Percentiles rank a stretch among this genome's conserved stretches.
phyloP scores from a whole-genome alignment of 2,113 vertebrate species.

The Pachypanchax playfairii region DNA sequence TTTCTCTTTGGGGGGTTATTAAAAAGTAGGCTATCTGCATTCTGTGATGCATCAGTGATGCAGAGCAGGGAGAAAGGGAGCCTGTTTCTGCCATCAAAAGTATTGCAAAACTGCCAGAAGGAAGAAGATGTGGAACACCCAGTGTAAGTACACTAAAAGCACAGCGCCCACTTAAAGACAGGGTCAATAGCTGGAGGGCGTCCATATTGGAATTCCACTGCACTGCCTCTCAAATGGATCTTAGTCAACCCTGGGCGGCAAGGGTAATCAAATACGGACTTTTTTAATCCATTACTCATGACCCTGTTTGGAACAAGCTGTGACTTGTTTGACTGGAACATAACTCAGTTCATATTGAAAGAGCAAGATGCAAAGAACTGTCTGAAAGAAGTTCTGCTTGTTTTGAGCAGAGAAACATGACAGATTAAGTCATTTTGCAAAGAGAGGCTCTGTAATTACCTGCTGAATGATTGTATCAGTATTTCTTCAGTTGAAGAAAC shows the following conservation, averaged over 20 bases:
- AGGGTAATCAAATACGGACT: constrained; percentile 74
- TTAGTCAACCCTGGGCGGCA: constrained; percentile 66
- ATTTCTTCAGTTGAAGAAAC: constrained; percentile 33
- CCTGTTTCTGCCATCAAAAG: constrained; percentile 73
- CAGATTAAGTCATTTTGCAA: constrained; percentile 38
- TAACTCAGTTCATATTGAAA: constrained; percentile 71
- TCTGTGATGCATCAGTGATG: constrained; percentile 77
- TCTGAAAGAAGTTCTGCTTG: constrained; percentile 35
- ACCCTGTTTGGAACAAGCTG: constrained; percentile 63
- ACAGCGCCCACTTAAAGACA: constrained; percentile 70
- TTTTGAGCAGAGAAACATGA: constrained; percentile 36
- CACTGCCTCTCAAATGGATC: constrained; percentile 76
- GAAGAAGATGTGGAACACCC: constrained; percentile 67
- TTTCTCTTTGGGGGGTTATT: constrained; percentile 36
- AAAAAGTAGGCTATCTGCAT: constrained; percentile 68
- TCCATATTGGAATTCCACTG: constrained; percentile 76
- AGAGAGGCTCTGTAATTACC: constrained; percentile 36
- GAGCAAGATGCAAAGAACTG: constrained; percentile 36
- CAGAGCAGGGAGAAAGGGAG: constrained; percentile 62
- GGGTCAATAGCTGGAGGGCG: constrained; percentile 81
- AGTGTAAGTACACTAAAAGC: constrained; percentile 79
- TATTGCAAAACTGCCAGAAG: constrained; percentile 78
- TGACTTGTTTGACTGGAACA: constrained; percentile 73
- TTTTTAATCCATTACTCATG: constrained; percentile 72
- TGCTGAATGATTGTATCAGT: constrained; percentile 23